Percentiles rank a stretch among this genome's conserved stretches.
Evolutionary conservation across 2,888 invertebrate genomes (phyloP).

Genomic region (Gibbula magus): DNA sequence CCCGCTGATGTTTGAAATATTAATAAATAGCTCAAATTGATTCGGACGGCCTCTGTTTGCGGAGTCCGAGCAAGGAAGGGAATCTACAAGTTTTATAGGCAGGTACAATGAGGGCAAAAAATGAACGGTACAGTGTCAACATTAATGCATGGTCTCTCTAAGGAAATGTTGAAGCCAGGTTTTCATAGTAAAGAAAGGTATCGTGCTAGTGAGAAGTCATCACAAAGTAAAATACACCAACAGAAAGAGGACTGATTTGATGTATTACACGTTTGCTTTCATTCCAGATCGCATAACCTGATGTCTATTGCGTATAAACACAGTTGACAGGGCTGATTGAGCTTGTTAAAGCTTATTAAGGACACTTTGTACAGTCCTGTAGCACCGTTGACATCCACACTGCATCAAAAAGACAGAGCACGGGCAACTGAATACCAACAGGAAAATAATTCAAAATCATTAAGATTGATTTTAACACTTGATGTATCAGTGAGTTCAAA

Average conservation of each 20-base stretch:
- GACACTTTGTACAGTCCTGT: no score
- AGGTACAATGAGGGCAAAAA: background rate
- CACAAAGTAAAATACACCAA: background rate
- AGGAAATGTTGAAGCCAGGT: background rate
- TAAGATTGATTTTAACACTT: no score
- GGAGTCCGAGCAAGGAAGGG: background rate
- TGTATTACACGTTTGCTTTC: background rate
- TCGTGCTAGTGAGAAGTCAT: background rate
- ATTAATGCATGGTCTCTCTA: background rate
- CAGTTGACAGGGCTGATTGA: background rate
- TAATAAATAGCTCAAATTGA: constrained; percentile 16
- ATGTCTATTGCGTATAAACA: background rate
- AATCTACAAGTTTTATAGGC: background rate
- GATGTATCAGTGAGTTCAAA: no score
- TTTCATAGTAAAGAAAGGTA: background rate
- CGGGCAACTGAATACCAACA: no score
- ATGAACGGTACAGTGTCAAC: constrained; percentile 14
- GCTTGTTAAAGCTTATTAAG: no score
- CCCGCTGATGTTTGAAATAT: constrained; percentile 5
- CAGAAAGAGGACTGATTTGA: background rate
- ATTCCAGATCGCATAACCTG: background rate
- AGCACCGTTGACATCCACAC: no score
- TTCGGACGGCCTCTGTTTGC: constrained; percentile 1
- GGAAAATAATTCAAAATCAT: no score
- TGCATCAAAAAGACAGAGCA: no score